Evolutionary conservation across 2,888 invertebrate species (phyloP), one percentile per base, ranked within the genome.

Genomic region (Rosalia funebris): DNA sequence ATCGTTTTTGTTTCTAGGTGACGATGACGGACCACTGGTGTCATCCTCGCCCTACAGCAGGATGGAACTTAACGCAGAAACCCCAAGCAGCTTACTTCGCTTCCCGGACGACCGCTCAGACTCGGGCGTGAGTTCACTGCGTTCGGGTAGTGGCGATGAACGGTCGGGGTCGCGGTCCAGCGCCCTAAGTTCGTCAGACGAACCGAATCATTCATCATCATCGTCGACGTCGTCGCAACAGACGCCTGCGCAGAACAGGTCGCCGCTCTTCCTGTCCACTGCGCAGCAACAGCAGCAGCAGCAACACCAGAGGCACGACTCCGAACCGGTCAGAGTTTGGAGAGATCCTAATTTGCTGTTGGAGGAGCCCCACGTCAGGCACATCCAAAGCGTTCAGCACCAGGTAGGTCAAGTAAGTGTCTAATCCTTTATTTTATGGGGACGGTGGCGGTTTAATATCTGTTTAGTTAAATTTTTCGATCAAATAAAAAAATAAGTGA

Each of bases 101-200:
- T 65, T 65, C 58, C 42, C 37, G 61, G 85, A 84, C 78, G 81
- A 81, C 72, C 80, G 82, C 62, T 79, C 79, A 65, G 82, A 82
- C 73, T 82, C 82, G 68, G 82, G 91, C 83, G 88, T 91, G 85
- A 90, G 91, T 82, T 90, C 90, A 57, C 83, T 90, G 77, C 86
- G 90, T 74, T 89, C 89, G 76, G 86, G 88, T 53, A 85, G 85
- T 75, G 86, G 87, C 77, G 91, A 91, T 85, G 91, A 91, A 82
- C 87, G 91, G 74, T 89, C 89, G 82, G 91, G 90, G 78, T 90
- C 89, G 80, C 86, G 90, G 65, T 86, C 86, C 81, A 89, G 89
- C 82, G 90, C 90, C 80, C 85, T 91, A 80, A 90, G 90, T 79
- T 86, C 86, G 83, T 87, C 89, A 79, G 90, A 89, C 83, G 89